Conservation (phyloP, 1,140 invertebrate species). For the Calycopis cecrops region DNA sequence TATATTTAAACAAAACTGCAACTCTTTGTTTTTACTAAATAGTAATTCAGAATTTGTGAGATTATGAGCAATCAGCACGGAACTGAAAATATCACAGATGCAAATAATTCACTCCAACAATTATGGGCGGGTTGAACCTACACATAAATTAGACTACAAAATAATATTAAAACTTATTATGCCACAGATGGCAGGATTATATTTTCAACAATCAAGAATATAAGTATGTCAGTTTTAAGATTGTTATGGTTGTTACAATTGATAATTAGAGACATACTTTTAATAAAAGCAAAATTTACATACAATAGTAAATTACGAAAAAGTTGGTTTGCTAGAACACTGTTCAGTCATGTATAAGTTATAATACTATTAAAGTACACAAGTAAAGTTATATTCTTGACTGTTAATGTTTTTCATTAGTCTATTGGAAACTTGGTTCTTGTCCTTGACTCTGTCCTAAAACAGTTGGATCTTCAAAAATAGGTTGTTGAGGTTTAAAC, state of each 20-base stretch:
- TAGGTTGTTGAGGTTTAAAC: constrained; percentile 86
- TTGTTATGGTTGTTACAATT: too few species aligned
- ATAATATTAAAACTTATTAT: constrained; percentile 14
- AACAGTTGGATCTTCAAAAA: constrained; percentile 82
- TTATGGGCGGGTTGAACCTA: constrained; percentile 18
- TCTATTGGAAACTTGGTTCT: constrained; percentile 51
- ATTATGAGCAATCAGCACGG: constrained; percentile 50
- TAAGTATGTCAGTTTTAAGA: background rate
- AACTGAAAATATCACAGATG: constrained; percentile 68
- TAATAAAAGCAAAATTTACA: too few species aligned
- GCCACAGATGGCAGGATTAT: constrained; percentile 6
- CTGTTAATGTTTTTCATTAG: constrained; percentile 10
- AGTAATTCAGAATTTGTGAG: constrained; percentile 33
- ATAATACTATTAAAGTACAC: background rate
- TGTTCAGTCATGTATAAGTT: too few species aligned
- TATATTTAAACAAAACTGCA: constrained; percentile 15
- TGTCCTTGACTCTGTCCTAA: constrained; percentile 71
- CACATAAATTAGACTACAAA: constrained; percentile 13
- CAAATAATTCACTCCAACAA: constrained; percentile 51
- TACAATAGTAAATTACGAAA: background rate
- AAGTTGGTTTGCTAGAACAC: too few species aligned
- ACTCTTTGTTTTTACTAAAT: constrained; percentile 13
- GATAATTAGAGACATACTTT: too few species aligned
- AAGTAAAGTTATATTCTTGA: background rate
- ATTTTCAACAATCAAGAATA: constrained; percentile 11